A percentile compares a stretch with the other conserved stretches of the same genome.
These are phyloP conservation scores for Saguinus midas DNA, from an alignment of 2,113 vertebrate genomes.

Conservation along the genomic window DNA sequence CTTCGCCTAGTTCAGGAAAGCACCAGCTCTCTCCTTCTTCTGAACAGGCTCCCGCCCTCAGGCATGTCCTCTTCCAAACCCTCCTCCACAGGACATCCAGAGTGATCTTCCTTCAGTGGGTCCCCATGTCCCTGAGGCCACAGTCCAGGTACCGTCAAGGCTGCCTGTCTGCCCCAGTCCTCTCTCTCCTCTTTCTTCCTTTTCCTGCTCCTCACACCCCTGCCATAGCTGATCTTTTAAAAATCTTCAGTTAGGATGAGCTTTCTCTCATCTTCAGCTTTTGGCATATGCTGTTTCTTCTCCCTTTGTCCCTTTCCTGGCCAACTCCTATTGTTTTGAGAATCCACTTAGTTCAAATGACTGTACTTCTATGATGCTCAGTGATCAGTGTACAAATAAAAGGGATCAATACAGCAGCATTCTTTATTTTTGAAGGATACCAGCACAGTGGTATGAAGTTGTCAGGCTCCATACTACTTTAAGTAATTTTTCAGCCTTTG, in stretches of 20 bases:
- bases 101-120: background rate
- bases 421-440: background rate
- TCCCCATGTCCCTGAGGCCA: background rate
- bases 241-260: background rate
- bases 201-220: background rate
- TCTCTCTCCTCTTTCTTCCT: background rate
- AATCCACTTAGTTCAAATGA: background rate
- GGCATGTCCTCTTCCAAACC: background rate
- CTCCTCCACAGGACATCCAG: background rate
- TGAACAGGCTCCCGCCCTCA: fast-evolving
- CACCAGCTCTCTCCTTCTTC: background rate
- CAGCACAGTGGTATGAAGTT: too few species aligned
- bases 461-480: background rate
- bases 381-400: conserved; percentile 12
- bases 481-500: background rate
- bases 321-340: background rate
- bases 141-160: background rate
- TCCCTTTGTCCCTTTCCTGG: background rate
- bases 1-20: background rate
- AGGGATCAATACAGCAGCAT: background rate
- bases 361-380: conserved; percentile 24
- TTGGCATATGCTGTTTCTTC: background rate
- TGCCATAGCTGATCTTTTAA: background rate
- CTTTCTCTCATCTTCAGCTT: background rate
- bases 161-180: background rate